phyloP scores from a whole-genome alignment of 2,113 vertebrate genomes.

The Pionites leucogaster region DNA sequence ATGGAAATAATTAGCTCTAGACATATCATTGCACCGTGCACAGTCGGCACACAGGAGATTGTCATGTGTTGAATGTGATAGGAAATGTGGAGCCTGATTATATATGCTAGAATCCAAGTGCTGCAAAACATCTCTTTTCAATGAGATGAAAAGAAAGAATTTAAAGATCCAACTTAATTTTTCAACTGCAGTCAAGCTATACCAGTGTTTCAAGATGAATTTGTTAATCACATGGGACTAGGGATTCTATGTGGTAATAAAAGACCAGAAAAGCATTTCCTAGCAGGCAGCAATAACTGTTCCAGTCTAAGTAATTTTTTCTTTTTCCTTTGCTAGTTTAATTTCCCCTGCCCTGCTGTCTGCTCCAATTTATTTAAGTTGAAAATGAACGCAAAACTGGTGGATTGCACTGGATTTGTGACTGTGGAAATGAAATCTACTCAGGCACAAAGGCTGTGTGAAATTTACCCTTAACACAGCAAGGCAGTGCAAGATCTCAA shows the following conservation, averaged over 20 bases:
- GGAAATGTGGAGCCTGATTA: constrained; percentile 68
- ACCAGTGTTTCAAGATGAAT: constrained; percentile 70
- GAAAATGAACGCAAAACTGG: not conserved
- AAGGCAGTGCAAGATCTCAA: not conserved
- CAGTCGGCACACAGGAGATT: constrained; percentile 33
- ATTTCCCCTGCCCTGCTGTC: constrained; percentile 32
- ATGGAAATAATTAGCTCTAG: constrained; percentile 71
- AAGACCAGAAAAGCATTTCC: constrained; percentile 51
- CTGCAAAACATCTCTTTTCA: constrained; percentile 55
- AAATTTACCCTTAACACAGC: not conserved
- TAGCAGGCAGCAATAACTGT: constrained; percentile 40
- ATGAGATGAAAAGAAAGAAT: constrained; percentile 45
- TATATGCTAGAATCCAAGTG: constrained; percentile 35
- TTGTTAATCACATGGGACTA: constrained; percentile 67
- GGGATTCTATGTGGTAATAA: constrained; percentile 48
- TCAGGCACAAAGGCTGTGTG: not conserved
- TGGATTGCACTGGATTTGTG: not conserved
- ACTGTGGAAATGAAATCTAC: not conserved
- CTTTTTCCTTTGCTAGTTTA: not conserved
- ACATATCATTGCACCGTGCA: constrained; percentile 43
- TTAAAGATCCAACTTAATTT: constrained; percentile 70
- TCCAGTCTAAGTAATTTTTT: not conserved
- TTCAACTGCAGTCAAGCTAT: constrained; percentile 57
- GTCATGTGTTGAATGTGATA: constrained; percentile 70
- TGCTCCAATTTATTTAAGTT: constrained; percentile 18